A percentile compares a stretch with the other conserved stretches of the same genome.
phyloP scores from a whole-genome alignment of 2,888 invertebrate species.

The Perdita meconis region DNA sequence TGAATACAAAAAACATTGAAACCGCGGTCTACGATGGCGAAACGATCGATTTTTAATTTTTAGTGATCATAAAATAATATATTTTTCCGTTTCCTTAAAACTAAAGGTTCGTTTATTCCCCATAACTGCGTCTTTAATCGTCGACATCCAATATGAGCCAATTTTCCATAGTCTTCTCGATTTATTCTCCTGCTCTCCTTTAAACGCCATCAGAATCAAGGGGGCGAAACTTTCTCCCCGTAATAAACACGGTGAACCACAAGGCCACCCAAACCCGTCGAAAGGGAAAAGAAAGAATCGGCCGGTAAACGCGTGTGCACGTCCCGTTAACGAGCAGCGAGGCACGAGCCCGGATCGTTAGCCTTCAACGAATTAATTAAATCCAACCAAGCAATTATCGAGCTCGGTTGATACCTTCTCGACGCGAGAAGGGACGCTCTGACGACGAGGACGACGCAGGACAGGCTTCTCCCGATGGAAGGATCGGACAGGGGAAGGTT shows the following conservation, averaged over 20 bases:
- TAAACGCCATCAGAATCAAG: no score
- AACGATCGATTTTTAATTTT: no score
- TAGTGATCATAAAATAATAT: no score
- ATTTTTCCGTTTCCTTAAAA: no score
- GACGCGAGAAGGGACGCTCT: not conserved
- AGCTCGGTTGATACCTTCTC: not conserved
- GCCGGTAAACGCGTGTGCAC: constrained; percentile 8
- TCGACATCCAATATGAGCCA: no score
- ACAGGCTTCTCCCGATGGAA: not conserved
- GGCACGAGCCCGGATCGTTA: not conserved
- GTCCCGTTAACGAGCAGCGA: constrained; percentile 27
- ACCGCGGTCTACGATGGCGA: no score
- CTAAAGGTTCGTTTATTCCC: no score
- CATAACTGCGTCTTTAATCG: no score
- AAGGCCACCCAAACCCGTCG: not conserved
- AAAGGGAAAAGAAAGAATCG: constrained; percentile 4
- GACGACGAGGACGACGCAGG: constrained; percentile 2
- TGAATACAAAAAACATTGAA: no score
- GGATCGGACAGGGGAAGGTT: constrained; percentile 17
- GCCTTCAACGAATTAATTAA: constrained; percentile 37
- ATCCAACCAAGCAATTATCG: constrained; percentile 15
- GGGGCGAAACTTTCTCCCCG: no score
- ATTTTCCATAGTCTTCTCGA: no score
- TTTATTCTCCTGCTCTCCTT: no score
- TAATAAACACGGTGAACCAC: not conserved